Evolutionary conservation across 2,113 vertebrate species (phyloP).

Genomic region (Chaetodon auriga): DNA sequence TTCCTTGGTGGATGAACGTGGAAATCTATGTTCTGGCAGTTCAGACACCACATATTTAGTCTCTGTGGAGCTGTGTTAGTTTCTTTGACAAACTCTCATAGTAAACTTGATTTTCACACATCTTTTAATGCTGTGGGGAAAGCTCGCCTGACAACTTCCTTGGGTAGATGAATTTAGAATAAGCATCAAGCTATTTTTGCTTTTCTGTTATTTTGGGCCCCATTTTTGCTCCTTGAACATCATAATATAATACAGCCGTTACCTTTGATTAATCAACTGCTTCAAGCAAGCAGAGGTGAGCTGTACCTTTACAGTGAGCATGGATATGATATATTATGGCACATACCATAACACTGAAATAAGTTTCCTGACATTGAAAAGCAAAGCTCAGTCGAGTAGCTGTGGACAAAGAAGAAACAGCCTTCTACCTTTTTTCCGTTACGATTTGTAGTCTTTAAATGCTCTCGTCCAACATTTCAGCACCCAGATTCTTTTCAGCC

Average conservation of each 20-base stretch:
- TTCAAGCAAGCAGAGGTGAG: background rate
- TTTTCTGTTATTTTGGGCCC: background rate
- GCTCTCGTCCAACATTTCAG: constrained; percentile 58
- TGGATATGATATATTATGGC: background rate
- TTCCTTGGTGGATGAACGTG: constrained; percentile 59
- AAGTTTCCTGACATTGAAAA: constrained; percentile 13
- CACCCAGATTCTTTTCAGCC: constrained; percentile 56
- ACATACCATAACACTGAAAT: background rate
- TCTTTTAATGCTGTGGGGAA: constrained; percentile 24
- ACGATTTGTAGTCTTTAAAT: constrained; percentile 44
- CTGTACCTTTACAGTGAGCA: background rate
- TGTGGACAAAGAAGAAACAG: background rate
- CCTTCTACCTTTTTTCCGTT: constrained; percentile 15
- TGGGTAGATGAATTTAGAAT: background rate
- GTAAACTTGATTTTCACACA: constrained; percentile 51
- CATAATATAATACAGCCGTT: background rate
- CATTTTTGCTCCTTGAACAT: background rate
- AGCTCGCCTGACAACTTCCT: constrained; percentile 17
- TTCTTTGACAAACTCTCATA: constrained; percentile 46
- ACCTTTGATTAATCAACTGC: background rate
- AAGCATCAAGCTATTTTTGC: background rate
- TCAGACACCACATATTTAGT: constrained; percentile 48
- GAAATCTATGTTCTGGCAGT: constrained; percentile 53
- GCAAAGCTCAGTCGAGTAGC: constrained; percentile 5
- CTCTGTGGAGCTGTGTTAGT: constrained; percentile 62